Base-by-base conservation (phyloP, 2,888 invertebrate genomes). In the Folsomia manolachei region DNA sequence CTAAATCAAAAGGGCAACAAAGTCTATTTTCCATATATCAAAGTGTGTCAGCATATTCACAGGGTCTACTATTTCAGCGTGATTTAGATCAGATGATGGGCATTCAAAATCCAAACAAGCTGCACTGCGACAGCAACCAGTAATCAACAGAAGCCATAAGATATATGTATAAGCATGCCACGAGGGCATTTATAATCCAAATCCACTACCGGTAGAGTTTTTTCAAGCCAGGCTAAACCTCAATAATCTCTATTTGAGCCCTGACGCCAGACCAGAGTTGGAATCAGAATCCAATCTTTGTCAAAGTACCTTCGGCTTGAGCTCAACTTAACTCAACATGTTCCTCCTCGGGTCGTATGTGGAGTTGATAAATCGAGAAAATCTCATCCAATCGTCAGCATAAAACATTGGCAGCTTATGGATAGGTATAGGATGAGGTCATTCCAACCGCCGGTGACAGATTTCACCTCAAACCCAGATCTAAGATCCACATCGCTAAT, bases 401-500 rank as follows among this genome's bases (percentile, higher is more conserved):
- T 68, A 68, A 68, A 68, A 60, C 68, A 68, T 63, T 71, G 52
- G 1, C 66, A 62, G 27, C 25, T 52, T 14, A 60, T 18, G 51
- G 63, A 24, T 27, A n/a, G 66, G 65, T 51, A 51, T 56, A 27
- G 64, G n/a, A 56, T 19, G 56, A 63, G 52, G 24, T 66, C 24
- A 27, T 61, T 60, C 24, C 67, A 69, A 75, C 71, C n/a, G n/a
- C n/a, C n/a, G 65, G 72, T 76, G 75, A 77, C 75, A 77, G 76
- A 78, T 78, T 79, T 73, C 73, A 76, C 75, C 75, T 75, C 76
- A 70, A 74, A 71, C 69, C 71, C 70, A 62, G 73, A 73, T 71
- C 73, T 67, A 65, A 74, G 72, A 75, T 77, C 72, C 71, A 52
- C 74, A 77, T 77, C 78, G 67, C 78, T 80, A 80, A 80, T 80